Base-by-base conservation (phyloP, 2,888 invertebrate genomes). In the Tyria jacobaeae region DNA sequence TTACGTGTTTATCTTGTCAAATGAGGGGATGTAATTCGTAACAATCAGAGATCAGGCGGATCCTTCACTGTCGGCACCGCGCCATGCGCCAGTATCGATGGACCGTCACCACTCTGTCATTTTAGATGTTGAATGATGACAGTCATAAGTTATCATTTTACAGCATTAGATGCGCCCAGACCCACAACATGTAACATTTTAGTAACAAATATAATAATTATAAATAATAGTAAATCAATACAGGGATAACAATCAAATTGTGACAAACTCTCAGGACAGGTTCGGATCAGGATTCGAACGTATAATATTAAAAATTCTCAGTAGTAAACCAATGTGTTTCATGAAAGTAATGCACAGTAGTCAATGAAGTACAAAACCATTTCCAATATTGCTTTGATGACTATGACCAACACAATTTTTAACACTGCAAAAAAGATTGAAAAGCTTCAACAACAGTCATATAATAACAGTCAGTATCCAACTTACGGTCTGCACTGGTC, bases 71-170 rank as follows among this genome's bases (percentile, higher is more conserved):
- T 47, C 55, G 51, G 47, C 65, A 51, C 50, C 44, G 65, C 60
- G 62, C 48, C 64, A 51, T 25, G 21, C 39, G 64, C 60, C 63
- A 66, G 54, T 89, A 90, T 92, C 90, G 88, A 88, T 89, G 79
- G 68, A 60, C 71, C 69, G 90, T 90, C 90, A 75, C 80, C 89
- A 82, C 85, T 88, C 82, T 71, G 88, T 91, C 90, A 89, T 88
- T 79, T 83, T 70, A 77, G 80, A 86, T 85, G 84, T 85, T 83
- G 83, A 78, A 68, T 68, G 80, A 82, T 87, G 89, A 87, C 85
- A 80, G 73, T 71, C 78, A 83, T 85, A 81, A 81, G 67, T 69
- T 76, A 80, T 78, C 78, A 76, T 50, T 59, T n/a, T n/a, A n/a
- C n/a, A n/a, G n/a, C n/a, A n/a, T n/a, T 37, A 55, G 65, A 57